Percentiles rank a stretch among this genome's conserved stretches.
Evolutionary conservation across 1,140 invertebrate species (phyloP).

Genomic region (Trichonephila clavata): DNA sequence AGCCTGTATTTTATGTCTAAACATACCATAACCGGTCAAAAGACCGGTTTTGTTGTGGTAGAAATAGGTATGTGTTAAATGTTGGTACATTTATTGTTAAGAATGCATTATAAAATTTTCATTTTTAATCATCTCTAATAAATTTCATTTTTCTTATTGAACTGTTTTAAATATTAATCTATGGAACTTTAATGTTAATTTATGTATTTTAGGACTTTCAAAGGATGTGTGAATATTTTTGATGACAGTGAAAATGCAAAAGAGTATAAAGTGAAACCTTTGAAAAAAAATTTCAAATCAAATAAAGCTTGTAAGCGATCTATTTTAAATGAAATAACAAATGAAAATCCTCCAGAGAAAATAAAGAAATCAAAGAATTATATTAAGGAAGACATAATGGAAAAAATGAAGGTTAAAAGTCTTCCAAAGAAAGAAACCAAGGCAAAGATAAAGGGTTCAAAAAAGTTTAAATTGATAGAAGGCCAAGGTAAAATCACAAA

Average conservation of each 20-base stretch:
- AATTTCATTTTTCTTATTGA: background rate
- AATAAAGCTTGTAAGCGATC: conserved; percentile 45
- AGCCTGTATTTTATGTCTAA: no score
- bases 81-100: no score
- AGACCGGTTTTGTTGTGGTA: no score
- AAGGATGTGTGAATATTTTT: background rate
- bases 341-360: conserved; percentile 34
- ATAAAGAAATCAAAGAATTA: background rate
- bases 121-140: background rate
- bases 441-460: background rate
- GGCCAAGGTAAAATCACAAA: conserved; percentile 63
- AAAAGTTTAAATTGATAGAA: conserved; percentile 57
- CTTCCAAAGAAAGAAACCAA: background rate
- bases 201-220: conserved; percentile 32
- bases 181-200: no score
- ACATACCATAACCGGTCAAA: no score
- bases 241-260: background rate
- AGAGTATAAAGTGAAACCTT: background rate
- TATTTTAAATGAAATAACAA: conserved; percentile 65
- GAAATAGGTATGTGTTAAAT: no score
- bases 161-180: background rate
- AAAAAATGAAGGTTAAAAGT: background rate
- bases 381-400: background rate
- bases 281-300: background rate
- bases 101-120: no score